Conservation (phyloP, 2,113 vertebrate genomes). For the Parus major region DNA sequence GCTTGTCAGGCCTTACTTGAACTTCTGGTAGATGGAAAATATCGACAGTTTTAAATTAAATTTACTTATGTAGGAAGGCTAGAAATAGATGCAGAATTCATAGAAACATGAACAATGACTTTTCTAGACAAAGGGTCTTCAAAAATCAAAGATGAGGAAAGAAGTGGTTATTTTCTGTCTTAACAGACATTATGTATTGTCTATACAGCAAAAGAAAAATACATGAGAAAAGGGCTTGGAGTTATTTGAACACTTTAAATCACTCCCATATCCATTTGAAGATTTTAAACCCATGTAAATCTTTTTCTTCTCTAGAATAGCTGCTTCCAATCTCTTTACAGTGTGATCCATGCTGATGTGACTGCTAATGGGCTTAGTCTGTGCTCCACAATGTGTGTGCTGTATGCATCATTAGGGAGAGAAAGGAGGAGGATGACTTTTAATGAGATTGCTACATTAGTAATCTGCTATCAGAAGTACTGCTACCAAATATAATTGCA, state of each 20-base stretch:
- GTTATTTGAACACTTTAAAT: not conserved
- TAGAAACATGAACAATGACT: not conserved
- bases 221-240: not conserved
- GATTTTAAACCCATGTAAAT: constrained; percentile 22
- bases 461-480: constrained; percentile 31
- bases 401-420: constrained; percentile 26
- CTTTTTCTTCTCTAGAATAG: not conserved
- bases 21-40: not conserved
- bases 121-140: not conserved
- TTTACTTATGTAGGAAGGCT: not conserved
- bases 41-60: not conserved
- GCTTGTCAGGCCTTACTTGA: not conserved
- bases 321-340: not conserved
- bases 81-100: constrained; percentile 21
- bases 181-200: not conserved
- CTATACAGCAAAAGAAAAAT: not conserved
- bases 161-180: not conserved
- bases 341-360: constrained; percentile 5
- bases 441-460: constrained; percentile 28
- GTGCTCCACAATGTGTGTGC: not conserved
- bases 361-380: constrained; percentile 26
- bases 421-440: constrained; percentile 19
- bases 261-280: not conserved
- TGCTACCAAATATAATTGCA: constrained; percentile 9
- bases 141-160: not conserved